Base-by-base conservation (phyloP, 2,888 invertebrate genomes). In the Dolichomitus sp. region DNA sequence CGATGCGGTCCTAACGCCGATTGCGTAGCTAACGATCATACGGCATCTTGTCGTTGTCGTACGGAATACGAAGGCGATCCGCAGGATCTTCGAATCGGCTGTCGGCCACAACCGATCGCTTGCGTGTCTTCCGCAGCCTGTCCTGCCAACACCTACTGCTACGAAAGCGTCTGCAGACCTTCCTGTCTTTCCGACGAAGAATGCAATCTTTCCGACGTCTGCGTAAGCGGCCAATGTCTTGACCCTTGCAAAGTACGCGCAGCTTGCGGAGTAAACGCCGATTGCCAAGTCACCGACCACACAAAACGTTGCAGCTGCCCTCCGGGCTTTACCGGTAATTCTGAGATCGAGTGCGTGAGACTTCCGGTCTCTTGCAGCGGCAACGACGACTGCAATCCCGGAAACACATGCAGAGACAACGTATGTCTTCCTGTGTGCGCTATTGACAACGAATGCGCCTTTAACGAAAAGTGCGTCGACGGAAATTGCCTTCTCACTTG, bases 401-500 rank as follows among this genome's bases (percentile, higher is more conserved):
- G 95, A 40, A 96, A 96, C 87, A 95, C 95, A 33, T 98, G 98
- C 90, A 96, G 96, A 83, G 96, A 98, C 90, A 97, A 97, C 69
- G 96, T 97, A 94, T 98, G 98, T 91, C 94, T 97, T 81, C 97
- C 97, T 4, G 95, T 95, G 59, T 98, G 98, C 91, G 94, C 94
- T 45, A 94, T 94, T 17, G 98, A 98, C 92, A 96, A 96, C 88
- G 96, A 97, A 85, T 98, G 98, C 92, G 98, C 98, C 3, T 95
- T 97, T 81, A 98, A 98, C 91, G 98, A 98, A 94, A 97, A 98
- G 93, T 98, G 98, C 94, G 94, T 97, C 9, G 95, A 95, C 89
- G 97, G 96, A 86, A 96, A 96, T 89, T 98, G 98, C 92, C 95
- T 97, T 90, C 96, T 98, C 79, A 98, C 98, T 3, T 98, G 98